These are phyloP conservation scores for Halcyon badia DNA, from an alignment of 2,797 vertebrate genomes.

Conservation along the genomic window DNA sequence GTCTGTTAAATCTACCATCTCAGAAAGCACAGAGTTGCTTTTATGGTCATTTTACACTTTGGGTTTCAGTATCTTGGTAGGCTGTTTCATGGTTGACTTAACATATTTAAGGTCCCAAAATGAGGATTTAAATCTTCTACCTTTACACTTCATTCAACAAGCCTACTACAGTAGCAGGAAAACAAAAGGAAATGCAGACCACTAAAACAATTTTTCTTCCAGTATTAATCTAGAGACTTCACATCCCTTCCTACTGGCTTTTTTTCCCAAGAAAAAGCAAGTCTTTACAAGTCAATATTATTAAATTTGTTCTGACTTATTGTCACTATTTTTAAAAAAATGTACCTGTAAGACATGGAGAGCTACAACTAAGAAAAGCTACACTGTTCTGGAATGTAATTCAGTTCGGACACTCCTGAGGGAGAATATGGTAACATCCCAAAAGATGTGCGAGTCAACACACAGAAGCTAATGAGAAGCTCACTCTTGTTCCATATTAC, in stretches of 20 bases:
- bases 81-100: background rate
- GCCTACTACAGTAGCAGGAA: background rate
- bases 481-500: background rate
- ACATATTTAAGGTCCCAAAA: background rate
- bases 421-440: background rate
- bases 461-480: background rate
- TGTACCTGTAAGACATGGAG: rapidly evolving
- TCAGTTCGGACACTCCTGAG: background rate
- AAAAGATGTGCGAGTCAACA: background rate
- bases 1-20: background rate
- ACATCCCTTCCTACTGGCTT: background rate
- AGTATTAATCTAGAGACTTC: background rate
- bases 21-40: background rate
- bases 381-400: background rate
- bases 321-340: background rate
- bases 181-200: background rate
- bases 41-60: background rate
- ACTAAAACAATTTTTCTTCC: background rate
- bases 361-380: background rate
- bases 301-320: background rate
- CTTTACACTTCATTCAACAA: background rate
- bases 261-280: background rate
- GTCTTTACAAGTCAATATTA: background rate
- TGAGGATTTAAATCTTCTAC: background rate
- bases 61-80: background rate